phyloP scores from a whole-genome alignment of 2,113 vertebrate species.

The Dromaius novaehollandiae region DNA sequence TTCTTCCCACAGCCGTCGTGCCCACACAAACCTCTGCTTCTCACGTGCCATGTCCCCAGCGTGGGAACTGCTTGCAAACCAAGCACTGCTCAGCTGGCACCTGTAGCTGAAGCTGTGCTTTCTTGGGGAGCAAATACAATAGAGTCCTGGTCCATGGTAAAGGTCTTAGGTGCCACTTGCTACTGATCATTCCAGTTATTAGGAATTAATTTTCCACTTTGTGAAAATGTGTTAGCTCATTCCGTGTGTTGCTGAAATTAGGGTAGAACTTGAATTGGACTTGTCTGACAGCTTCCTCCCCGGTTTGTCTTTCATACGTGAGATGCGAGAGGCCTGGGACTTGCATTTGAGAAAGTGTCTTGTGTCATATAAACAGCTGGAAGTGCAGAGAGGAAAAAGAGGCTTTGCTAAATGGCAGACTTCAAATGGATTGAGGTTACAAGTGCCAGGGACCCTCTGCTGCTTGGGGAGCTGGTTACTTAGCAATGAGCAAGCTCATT shows the following conservation, averaged over 20 bases:
- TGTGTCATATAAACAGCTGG: constrained; percentile 26
- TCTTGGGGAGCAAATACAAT: rapidly evolving
- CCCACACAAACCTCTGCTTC: not conserved
- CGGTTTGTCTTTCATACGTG: not conserved
- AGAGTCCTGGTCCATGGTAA: rapidly evolving
- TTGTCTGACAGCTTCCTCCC: constrained; percentile 3
- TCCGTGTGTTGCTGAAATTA: not conserved
- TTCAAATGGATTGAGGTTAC: constrained; percentile 3
- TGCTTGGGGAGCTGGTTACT: not conserved
- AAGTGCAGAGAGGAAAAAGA: not conserved
- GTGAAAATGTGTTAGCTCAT: not conserved
- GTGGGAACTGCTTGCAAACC: not conserved
- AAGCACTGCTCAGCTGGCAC: rapidly evolving
- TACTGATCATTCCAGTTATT: not conserved
- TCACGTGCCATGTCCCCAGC: rapidly evolving
- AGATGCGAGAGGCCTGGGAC: constrained; percentile 42
- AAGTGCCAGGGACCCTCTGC: not conserved
- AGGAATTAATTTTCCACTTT: not conserved
- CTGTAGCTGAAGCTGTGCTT: not conserved
- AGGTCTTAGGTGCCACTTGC: not conserved
- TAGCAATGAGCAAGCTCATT: not conserved
- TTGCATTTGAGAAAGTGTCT: not conserved
- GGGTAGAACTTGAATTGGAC: constrained; percentile 1
- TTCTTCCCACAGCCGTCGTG: not conserved
- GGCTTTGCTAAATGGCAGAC: not conserved